Evolutionary conservation across 2,888 invertebrate genomes (phyloP), one percentile per base, ranked within the genome.

Genomic region (Flexamia atlantica): DNA sequence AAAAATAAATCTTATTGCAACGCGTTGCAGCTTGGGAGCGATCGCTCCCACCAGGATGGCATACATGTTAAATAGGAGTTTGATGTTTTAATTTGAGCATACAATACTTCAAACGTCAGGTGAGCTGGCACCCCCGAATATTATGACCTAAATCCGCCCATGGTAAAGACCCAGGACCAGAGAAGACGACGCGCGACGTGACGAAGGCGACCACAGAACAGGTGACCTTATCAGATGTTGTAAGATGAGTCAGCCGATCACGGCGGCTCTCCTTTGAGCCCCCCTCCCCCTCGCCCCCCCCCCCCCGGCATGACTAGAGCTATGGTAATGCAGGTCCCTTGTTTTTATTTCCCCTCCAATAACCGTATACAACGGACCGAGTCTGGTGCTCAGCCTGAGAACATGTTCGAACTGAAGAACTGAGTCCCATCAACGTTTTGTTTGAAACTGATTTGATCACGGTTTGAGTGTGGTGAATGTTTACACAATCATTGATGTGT

Each of bases 231-330:
- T 57, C 57, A 57, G 57, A 57, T 57, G 23, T 57, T 57, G 23
- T 57, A 23, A 57, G 57, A 57, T 57, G 57, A 57, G 57, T 57
- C 57, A 57, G 57, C 57, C 23, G 7, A 57, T 23, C 57, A 57
- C 12, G 23, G 57, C 57, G 57, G 57, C 36, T 2, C 20, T 23
- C 12, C 23, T 23, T 57, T 57, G 20, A 23, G 36, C 36, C 36
- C 36, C 36, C 36, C 36, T 36, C 20, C 57, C 57, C 20, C 23
- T 9, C 36, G 5, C 36, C 36, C 36, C 9, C 20, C 57, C 57
- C 20, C 23, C 20, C 57, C 57, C 20, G 23, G 57, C 23, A 57
- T 57, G 57, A 57, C 57, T 57, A 23, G 57, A 23, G 12, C 57
- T 57, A 57, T 57, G 57, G 57, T 57, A 57, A 57, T 57, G 57